Base-by-base conservation (phyloP, 2,797 vertebrate genomes). In the Anolis apletophallus region DNA sequence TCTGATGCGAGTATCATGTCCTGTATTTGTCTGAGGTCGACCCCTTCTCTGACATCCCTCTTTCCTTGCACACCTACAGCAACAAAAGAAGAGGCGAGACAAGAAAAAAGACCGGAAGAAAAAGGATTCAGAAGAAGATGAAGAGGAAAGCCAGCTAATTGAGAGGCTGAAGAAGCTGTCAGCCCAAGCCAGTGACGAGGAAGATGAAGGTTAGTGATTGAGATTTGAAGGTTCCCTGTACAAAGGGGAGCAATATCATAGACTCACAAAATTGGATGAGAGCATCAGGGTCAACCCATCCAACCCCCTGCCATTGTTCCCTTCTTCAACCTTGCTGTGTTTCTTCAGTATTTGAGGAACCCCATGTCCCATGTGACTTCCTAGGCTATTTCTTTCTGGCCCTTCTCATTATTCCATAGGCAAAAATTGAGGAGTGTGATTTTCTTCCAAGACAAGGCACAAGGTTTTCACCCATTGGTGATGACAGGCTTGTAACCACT, bases 131-230 rank as follows among this genome's bases (percentile, higher is more conserved):
- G 96, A 90, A 0, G 96, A 92, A 9, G 96, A 97, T 0, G 96
- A 96, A 0, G 95, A 96, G 0, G 96, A 98, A 4, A 96, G 96
- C n/a, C 96, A 97, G 13, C 96, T 98, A 29, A 97, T 96, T 92
- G 91, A 97, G 90, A 96, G 95, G 23, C 95, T 99, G 71, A 97
- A 97, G 87, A 97, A 97, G 88, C 96, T 99, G 2, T 98, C 98
- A 0, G 97, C 98, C 0, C 97, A 97, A 6, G 95, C 94, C 34
- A 98, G 97, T 6, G 98, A 98, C 21, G 97, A 97, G 1, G 98
- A 98, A 2, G 97, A 97, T 0, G 97, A 97, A 89, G 83, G 12
- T 69, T 64, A 21, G 57, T 69, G n/a, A 17, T 32, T 64, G 50
- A 7, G 17, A 69, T 69, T 10, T 50, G 13, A 46, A 29, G 13